Evolutionary conservation across 30 jellyfish, hydroid and myxozoan genomes (phyloP), one percentile per base, ranked within the genome.

Genomic region (Aurelia aurita): DNA sequence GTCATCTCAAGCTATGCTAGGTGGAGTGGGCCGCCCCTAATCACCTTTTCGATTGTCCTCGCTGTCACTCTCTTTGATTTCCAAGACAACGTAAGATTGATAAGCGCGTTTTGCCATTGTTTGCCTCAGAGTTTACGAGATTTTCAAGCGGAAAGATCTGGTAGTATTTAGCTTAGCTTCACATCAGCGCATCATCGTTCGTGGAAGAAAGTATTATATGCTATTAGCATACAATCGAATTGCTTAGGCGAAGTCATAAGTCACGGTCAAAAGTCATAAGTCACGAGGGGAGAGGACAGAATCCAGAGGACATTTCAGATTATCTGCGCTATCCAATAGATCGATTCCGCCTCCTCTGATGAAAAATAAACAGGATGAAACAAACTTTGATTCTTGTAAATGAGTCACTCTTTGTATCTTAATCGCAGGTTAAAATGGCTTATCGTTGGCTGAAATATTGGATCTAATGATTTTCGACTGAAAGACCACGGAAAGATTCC

Each of bases 1-100:
- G 87, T 88, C 92, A 79, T 32, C 59, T 53, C 61, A 31, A 28
- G 86, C 60, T 20, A 49, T 22, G 67, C 70, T 64, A 88, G 85
- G 89, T 35, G 80, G 77, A 61, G 65, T 14, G 89, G 62, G 64
- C 97, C 97, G 84, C 92, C 97, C 58, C 26, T 75, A 68, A 75
- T 71, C 82, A 58, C 82, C 29, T 29, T 47, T 23, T 20, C 73
- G 62, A 27, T 86, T 86, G 95, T 86, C 76, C 72, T 10, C 34
- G 64, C 72, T 67, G 87, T 74, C 87, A 74, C 23, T 73, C 27
- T 20, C 34, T 77, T 64, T 1, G 63, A 28, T 63, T 44, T 49
- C 86, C 64, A 86, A 76, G 51, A 59, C 80, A 62, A 70, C 77
- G 62, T 45, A 64, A 53, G 84, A 72, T 73, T 74, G 89, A 74